phyloP scores from a whole-genome alignment of 2,797 vertebrate species.

The Mus caroli region DNA sequence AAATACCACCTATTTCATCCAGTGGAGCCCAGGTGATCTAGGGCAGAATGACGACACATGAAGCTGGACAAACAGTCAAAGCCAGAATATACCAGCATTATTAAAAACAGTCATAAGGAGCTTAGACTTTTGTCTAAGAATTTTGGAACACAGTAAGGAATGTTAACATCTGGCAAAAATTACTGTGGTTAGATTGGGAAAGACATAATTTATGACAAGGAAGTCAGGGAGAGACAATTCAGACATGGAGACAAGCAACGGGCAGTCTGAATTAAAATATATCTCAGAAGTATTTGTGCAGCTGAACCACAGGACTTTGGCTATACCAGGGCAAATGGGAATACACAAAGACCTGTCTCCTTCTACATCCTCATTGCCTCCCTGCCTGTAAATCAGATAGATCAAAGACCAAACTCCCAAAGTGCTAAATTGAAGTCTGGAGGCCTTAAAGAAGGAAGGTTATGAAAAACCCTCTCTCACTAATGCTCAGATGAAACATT shows the following conservation, averaged over 20 bases:
- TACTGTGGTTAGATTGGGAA: conserved; percentile 10
- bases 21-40: background rate
- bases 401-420: background rate
- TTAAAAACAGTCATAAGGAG: background rate
- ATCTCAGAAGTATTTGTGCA: conserved; percentile 41
- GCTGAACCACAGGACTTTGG: background rate
- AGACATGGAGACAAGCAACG: background rate
- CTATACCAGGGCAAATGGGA: conserved; percentile 13
- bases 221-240: background rate
- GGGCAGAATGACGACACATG: background rate
- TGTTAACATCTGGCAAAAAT: conserved; percentile 49
- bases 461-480: background rate
- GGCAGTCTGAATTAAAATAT: conserved; percentile 29
- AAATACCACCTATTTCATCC: background rate
- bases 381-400: background rate
- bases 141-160: conserved; percentile 38
- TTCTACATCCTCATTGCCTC: background rate
- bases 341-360: background rate
- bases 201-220: conserved; percentile 34
- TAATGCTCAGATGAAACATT: background rate
- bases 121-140: conserved; percentile 12
- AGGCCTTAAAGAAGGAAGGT: background rate
- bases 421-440: background rate
- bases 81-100: background rate
- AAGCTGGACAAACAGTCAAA: background rate